phyloP scores from a whole-genome alignment of 2,113 vertebrate species.

The Phoxinus phoxinus region DNA sequence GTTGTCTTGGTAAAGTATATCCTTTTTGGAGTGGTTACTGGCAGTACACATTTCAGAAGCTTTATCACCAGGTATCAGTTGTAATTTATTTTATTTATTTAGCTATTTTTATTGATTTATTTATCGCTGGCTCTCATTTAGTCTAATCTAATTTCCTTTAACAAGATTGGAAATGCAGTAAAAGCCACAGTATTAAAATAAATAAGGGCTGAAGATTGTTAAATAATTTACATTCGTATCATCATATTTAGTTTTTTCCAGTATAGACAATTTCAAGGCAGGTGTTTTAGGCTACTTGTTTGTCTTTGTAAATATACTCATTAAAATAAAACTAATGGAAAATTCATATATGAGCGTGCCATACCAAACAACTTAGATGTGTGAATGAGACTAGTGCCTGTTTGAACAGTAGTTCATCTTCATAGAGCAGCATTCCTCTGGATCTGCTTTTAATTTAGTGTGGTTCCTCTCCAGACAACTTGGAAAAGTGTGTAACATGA shows the following conservation, averaged over 20 bases:
- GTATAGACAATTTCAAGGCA: not conserved
- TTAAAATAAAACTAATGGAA: not conserved
- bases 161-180: no score
- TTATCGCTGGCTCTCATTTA: not conserved
- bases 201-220: not conserved
- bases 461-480: conserved; percentile 65
- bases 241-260: not conserved
- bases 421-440: conserved; percentile 69
- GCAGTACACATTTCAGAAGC: not conserved
- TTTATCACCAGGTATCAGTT: not conserved
- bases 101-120: not conserved
- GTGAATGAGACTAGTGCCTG: not conserved
- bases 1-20: not conserved
- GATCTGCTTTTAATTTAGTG: conserved; percentile 78
- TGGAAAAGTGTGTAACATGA: conserved; percentile 75
- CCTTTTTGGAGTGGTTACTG: not conserved
- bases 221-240: not conserved
- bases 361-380: not conserved
- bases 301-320: not conserved
- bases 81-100: not conserved
- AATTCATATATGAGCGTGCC: not conserved
- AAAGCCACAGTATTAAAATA: no score
- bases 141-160: not conserved
- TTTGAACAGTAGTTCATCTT: conserved; percentile 38
- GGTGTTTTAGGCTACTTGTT: conserved; percentile 1